Conservation (phyloP, 1,140 invertebrate genomes). For the Oncopodura yosiiana region DNA sequence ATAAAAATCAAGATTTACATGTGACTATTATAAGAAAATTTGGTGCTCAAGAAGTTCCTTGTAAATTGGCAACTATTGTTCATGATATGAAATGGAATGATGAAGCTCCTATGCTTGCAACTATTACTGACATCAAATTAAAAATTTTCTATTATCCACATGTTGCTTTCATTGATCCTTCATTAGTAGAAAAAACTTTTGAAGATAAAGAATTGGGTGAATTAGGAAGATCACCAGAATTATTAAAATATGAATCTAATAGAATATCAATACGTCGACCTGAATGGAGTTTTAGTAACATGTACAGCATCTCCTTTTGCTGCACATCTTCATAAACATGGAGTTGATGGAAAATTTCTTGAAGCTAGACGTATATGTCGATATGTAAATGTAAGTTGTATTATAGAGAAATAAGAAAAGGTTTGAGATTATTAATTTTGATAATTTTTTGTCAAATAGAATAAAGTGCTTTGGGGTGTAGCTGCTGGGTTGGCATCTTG, state of each 20-base stretch:
- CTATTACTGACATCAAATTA: slow-evolving; percentile 67
- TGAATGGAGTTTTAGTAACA: slow-evolving; percentile 57
- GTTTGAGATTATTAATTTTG: neutral
- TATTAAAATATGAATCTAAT: slow-evolving; percentile 67
- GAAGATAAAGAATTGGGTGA: slow-evolving; percentile 59
- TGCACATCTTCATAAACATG: slow-evolving; percentile 53
- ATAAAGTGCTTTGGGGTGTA: slow-evolving; percentile 78
- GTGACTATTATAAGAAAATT: slow-evolving; percentile 46
- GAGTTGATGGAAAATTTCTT: slow-evolving; percentile 55
- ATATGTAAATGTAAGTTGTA: slow-evolving; percentile 55
- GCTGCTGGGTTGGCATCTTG: slow-evolving; percentile 75
- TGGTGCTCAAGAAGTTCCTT: slow-evolving; percentile 11
- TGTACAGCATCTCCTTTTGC: slow-evolving; percentile 57
- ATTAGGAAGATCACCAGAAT: slow-evolving; percentile 65
- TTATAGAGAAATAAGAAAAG: neutral
- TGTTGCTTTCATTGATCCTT: slow-evolving; percentile 61
- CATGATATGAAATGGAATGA: slow-evolving; percentile 72
- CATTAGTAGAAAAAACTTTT: slow-evolving; percentile 54
- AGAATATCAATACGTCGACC: slow-evolving; percentile 60
- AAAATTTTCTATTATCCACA: slow-evolving; percentile 79
- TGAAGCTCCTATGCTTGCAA: slow-evolving; percentile 70
- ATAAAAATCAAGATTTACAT: slow-evolving; percentile 70
- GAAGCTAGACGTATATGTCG: slow-evolving; percentile 67
- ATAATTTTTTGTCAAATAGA: slow-evolving; percentile 43
- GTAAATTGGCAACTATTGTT: slow-evolving; percentile 50